A percentile compares a stretch with the other conserved stretches of the same genome.
Conservation (phyloP, 2,888 invertebrate genomes). For the Rotaria sp. region DNA sequence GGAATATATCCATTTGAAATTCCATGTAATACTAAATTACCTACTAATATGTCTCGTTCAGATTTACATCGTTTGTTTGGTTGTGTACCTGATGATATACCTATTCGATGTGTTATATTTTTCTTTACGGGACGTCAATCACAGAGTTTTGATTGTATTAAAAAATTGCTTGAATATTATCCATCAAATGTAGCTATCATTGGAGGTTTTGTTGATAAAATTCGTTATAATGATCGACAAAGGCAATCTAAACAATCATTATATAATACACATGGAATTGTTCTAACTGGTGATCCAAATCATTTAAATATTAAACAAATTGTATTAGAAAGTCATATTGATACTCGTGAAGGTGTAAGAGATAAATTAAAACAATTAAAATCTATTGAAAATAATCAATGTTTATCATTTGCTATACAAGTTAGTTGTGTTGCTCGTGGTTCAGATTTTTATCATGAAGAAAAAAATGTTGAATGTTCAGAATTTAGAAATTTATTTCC, state of each 20-base stretch:
- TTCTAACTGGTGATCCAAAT: neutral
- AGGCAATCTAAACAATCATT: neutral
- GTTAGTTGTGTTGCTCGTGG: constrained; percentile 54
- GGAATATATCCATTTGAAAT: constrained; percentile 5
- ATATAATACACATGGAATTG: neutral
- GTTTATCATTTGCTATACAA: neutral
- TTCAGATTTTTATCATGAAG: constrained; percentile 45
- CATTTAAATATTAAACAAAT: neutral
- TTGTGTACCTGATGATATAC: neutral
- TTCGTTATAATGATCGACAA: neutral
- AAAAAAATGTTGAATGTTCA: constrained; percentile 52
- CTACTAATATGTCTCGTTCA: neutral
- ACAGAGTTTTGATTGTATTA: neutral
- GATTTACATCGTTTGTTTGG: neutral
- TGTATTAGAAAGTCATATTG: neutral
- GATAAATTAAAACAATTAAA: constrained; percentile 3
- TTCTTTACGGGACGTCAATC: neutral
- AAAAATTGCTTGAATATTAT: neutral
- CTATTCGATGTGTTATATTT: neutral
- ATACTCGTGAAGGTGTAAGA: neutral
- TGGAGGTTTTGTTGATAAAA: neutral
- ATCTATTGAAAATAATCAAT: neutral
- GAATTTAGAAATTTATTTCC: constrained; percentile 55
- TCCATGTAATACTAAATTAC: neutral
- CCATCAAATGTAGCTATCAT: neutral